A percentile compares a stretch with the other conserved stretches of the same genome.
Evolutionary conservation across 2,113 vertebrate species (phyloP).

Genomic region (Phalacrocorax carbo): DNA sequence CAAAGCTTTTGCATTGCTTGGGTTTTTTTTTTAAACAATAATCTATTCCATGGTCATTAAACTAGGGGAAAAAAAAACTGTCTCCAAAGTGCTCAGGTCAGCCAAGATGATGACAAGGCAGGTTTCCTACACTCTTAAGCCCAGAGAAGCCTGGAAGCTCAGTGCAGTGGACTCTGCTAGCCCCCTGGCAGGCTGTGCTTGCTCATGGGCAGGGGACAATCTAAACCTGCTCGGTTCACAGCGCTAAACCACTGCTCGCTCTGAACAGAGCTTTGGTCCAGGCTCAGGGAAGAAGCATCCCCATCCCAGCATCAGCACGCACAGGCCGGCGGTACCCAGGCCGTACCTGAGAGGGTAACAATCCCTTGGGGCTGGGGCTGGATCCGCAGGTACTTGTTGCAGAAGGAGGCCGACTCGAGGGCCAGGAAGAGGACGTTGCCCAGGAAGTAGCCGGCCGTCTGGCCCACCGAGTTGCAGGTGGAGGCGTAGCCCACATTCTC

Average conservation of each 20-base stretch:
- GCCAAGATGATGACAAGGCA: not conserved
- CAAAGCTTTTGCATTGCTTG: not conserved
- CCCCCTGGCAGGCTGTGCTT: not conserved
- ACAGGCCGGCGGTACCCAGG: rapidly evolving
- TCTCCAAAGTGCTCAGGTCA: not conserved
- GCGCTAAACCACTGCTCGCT: rapidly evolving
- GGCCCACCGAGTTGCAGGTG: slow-evolving; percentile 97
- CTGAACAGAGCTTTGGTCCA: not conserved
- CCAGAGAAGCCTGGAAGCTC: not conserved
- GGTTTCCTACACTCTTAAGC: not conserved
- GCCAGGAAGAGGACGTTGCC: slow-evolving; percentile 97
- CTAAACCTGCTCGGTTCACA: not conserved
- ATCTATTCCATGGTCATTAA: not conserved
- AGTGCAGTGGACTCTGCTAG: not conserved
- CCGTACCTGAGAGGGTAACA: slow-evolving; percentile 92
- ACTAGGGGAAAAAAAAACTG: no score
- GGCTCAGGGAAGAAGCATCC: not conserved
- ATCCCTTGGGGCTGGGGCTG: slow-evolving; percentile 87
- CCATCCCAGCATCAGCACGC: rapidly evolving
- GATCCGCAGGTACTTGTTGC: slow-evolving; percentile 93
- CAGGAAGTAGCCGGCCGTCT: slow-evolving; percentile 96
- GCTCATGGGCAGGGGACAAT: not conserved
- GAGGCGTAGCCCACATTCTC: slow-evolving; percentile 97
- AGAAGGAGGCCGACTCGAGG: slow-evolving; percentile 93
- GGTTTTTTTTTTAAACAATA: not conserved